phyloP scores from a whole-genome alignment of 2,113 vertebrate genomes.

The Naja naja region DNA sequence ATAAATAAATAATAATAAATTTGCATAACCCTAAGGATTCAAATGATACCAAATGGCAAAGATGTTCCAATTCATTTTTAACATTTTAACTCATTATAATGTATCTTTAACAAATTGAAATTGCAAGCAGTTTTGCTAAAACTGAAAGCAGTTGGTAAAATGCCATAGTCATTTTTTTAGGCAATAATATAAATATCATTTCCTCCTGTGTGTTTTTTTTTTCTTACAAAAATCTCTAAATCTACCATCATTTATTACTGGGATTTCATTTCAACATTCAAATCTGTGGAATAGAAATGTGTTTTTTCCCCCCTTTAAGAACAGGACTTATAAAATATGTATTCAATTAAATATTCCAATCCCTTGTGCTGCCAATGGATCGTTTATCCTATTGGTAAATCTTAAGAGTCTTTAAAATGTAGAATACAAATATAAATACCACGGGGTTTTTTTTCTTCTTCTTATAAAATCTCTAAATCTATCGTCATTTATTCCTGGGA shows the following conservation, averaged over 20 bases:
- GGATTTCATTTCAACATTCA: neutral
- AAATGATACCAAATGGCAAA: neutral
- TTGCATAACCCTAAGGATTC: neutral
- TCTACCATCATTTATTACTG: neutral
- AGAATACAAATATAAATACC: too few species aligned
- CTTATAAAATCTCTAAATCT: too few species aligned
- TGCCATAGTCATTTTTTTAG: neutral
- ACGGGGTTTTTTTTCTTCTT: too few species aligned
- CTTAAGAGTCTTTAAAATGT: conserved; percentile 48
- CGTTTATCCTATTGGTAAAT: conserved; percentile 35
- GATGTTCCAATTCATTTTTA: neutral
- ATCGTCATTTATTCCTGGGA: too few species aligned
- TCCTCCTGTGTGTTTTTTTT: neutral
- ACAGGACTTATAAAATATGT: neutral
- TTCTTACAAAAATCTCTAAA: neutral
- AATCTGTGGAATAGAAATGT: neutral
- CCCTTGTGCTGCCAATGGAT: conserved; percentile 11
- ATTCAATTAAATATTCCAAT: neutral
- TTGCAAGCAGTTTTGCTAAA: neutral
- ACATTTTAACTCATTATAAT: neutral
- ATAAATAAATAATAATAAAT: too few species aligned
- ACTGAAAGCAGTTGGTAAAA: neutral
- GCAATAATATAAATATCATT: neutral
- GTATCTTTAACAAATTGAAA: neutral
- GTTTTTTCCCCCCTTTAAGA: neutral